Base-by-base conservation (phyloP, 2,888 invertebrate species). In the Synanthedon andrenaeformis region DNA sequence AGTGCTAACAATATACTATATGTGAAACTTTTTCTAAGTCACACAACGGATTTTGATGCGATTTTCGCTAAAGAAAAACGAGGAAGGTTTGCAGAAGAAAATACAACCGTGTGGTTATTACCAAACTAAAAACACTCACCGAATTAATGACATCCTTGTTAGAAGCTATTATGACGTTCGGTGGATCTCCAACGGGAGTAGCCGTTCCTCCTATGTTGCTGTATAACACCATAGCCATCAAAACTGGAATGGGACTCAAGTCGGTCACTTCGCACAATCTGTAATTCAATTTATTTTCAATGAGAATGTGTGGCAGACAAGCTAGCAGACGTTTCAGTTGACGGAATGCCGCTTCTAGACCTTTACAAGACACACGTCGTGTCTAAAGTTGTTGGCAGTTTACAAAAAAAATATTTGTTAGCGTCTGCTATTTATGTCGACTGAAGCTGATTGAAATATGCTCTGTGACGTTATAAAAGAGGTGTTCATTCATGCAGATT, bases 131-230 rank as follows among this genome's bases (percentile, higher is more conserved):
- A 17, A 11, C 11, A 81, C 90, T 90, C 76, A 94, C 94, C 58
- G 91, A 89, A 55, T 89, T 85, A 0, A 89, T 73, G 11, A 95
- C 92, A 41, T 89, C 90, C 41, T 89, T 86, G 78, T 95, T 93
- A 0, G 94, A 93, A 11, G 94, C 94, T 52, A 97, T 95, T 60
- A 97, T 95, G 55, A 97, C 95, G 71, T 96, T 97, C 0, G 97
- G 96, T 0, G 96, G 96, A 74, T 97, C 97, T 0, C 97, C 97
- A 0, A 97, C 93, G 0, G 96, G 96, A 0, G 97, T 96, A 3
- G 94, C 90, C 0, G 96, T 93, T 0, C 97, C 97, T 0, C 97
- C 97, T 57, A 97, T 93, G 68, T 97, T 97, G 1, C 96, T 93
- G 74, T 92, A 96, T 45, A 96, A 88, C 14, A 96, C 92, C 88